These are phyloP conservation scores for Notodonta dromedarius DNA, from an alignment of 2,888 invertebrate species.

Conservation along the genomic window DNA sequence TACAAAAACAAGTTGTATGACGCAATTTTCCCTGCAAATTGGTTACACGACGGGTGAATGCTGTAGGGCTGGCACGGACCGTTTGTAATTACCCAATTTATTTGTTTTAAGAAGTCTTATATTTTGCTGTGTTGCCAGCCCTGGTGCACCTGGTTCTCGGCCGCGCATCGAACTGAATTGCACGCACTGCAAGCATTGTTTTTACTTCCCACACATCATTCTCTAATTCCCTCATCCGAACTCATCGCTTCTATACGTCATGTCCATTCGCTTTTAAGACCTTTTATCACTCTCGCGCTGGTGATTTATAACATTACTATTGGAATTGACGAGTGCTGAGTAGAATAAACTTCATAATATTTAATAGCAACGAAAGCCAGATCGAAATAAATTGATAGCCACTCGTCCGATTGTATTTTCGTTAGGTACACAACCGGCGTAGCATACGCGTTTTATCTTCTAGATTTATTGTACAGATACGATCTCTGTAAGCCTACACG, in stretches of 20 bases:
- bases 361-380: slow-evolving; percentile 47
- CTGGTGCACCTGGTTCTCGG: slow-evolving; percentile 60
- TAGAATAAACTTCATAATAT: slow-evolving; percentile 49
- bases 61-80: slow-evolving; percentile 40
- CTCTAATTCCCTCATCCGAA: slow-evolving; percentile 66
- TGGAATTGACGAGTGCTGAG: slow-evolving; percentile 39
- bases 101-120: neutral
- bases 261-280: slow-evolving; percentile 44
- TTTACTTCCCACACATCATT: slow-evolving; percentile 76
- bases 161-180: slow-evolving; percentile 74
- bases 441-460: slow-evolving; percentile 64
- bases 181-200: slow-evolving; percentile 38
- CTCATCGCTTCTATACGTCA: slow-evolving; percentile 58
- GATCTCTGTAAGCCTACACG: slow-evolving; percentile 69
- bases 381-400: slow-evolving; percentile 54
- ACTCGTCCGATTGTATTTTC: slow-evolving; percentile 53
- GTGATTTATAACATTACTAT: slow-evolving; percentile 27
- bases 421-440: slow-evolving; percentile 51
- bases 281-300: slow-evolving; percentile 23
- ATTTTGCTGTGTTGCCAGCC: slow-evolving; percentile 42
- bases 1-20: slow-evolving; percentile 53
- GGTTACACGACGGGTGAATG: slow-evolving; percentile 33
- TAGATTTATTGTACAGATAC: slow-evolving; percentile 79
- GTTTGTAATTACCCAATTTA: neutral
- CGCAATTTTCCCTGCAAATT: slow-evolving; percentile 64